phyloP scores from a whole-genome alignment of 2,113 vertebrate genomes.

The Hystrix brachyura region DNA sequence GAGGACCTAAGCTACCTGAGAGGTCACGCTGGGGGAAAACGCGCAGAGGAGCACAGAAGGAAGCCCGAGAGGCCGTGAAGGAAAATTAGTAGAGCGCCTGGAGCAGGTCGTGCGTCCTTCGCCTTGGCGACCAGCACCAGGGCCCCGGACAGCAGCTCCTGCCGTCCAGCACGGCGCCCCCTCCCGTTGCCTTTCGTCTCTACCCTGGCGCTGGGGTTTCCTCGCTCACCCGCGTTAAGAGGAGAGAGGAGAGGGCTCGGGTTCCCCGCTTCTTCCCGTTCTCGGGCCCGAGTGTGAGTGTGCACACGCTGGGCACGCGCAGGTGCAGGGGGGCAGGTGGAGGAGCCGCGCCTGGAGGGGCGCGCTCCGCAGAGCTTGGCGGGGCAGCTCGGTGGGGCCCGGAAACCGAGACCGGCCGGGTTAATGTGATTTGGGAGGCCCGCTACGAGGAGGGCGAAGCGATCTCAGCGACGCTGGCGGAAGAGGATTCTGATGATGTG shows the following conservation, averaged over 20 bases:
- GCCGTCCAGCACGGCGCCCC: accelerated
- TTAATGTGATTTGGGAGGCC: slow-evolving; percentile 69
- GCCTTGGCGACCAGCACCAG: background rate
- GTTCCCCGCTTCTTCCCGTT: background rate
- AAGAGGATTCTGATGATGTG: slow-evolving; percentile 68
- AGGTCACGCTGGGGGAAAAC: background rate
- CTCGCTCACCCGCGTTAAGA: background rate
- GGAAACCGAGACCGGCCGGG: background rate
- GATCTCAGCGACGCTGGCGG: slow-evolving; percentile 58
- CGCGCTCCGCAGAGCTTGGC: too few species aligned
- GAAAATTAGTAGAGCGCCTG: background rate
- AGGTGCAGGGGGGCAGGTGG: background rate
- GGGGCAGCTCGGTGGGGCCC: slow-evolving; percentile 40
- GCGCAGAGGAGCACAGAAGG: background rate
- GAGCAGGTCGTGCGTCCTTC: accelerated
- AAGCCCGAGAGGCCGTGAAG: background rate
- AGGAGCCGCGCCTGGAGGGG: background rate
- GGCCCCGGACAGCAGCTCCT: background rate
- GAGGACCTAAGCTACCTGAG: background rate
- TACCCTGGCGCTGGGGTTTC: background rate
- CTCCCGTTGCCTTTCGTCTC: background rate
- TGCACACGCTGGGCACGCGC: accelerated
- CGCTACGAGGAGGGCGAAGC: background rate
- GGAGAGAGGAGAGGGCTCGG: background rate
- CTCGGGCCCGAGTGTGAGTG: background rate